Evolutionary conservation across 2,797 vertebrate species (phyloP).

Genomic region (Eulemur coronatus): DNA sequence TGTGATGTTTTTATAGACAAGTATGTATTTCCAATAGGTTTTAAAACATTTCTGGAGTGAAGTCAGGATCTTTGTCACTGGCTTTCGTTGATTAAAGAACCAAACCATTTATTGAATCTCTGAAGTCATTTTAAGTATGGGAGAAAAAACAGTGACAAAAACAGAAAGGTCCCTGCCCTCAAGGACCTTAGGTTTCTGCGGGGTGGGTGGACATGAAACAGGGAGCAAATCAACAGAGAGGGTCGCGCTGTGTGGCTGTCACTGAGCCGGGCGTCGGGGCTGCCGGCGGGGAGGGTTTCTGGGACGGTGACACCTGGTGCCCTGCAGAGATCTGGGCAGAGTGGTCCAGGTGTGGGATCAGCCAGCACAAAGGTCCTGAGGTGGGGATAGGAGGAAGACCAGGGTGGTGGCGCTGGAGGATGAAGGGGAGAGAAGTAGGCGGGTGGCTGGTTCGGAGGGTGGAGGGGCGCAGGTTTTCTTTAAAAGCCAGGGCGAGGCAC

Average conservation of each 20-base stretch:
- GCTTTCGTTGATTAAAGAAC: not conserved
- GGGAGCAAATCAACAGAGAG: not conserved
- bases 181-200: not conserved
- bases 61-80: not conserved
- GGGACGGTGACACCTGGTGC: not conserved
- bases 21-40: not conserved
- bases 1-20: not conserved
- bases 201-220: accelerated
- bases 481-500: not conserved
- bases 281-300: not conserved
- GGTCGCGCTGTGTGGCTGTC: no score
- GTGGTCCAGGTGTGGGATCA: not conserved
- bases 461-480: not conserved
- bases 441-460: not conserved
- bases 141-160: not conserved
- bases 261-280: not conserved
- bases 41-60: not conserved
- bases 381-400: not conserved
- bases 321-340: not conserved
- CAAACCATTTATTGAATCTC: not conserved
- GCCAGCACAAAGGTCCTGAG: not conserved
- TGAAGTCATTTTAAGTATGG: not conserved
- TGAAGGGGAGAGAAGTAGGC: no score
- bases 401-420: not conserved
- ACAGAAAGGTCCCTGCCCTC: not conserved